Base-by-base conservation (phyloP, 2,113 vertebrate genomes). In the Paramormyrops kingsleyae region DNA sequence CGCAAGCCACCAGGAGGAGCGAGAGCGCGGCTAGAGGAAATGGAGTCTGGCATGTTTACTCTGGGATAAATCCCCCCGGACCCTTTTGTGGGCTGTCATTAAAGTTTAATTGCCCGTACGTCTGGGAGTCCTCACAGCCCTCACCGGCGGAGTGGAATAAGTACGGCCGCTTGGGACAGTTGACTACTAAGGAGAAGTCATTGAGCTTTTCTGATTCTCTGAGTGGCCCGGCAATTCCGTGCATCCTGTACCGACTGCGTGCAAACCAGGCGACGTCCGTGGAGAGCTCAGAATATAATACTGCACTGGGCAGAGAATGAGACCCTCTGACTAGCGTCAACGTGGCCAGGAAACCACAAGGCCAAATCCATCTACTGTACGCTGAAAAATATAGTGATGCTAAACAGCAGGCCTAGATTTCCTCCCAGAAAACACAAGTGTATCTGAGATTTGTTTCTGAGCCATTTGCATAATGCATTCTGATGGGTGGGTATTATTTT, bases 361-460 rank as follows among this genome's bases (percentile, higher is more conserved):
- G 80, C 80, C 80, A 85, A 88, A 83, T 27, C 35, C 7, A 80
- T 39, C 50, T 62, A 62, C 89, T 10, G 50, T 85, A 44, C 24
- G 50, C 90, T 90, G 90, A 90, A 86, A 83, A 92, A 93, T 89
- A 92, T 39, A 89, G 84, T 2, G 15, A 91, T 92, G 92, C 92
- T 93, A 93, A 92, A 90, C 93, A 91, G 89, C 89, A 44, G 90
- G 83, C 85, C 77, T 90, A 83, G 91, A 84, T 92, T 88, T 84
- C 66, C 89, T 91, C 87, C 52, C 88, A 87, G 89, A 89, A 83
- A 91, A 89, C 91, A 91, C 52, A 88, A 47, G 88, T 91, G 93
- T 91, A 92, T 96, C 95, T 96, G 94, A 96, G 94, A 92, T 95
- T 93, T 95, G 95, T 96, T 95, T 94, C 92, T 88, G 44, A 0